These are phyloP conservation scores for Macrobrachium rosenbergii DNA, from an alignment of 1,140 invertebrate genomes.

Conservation along the genomic window DNA sequence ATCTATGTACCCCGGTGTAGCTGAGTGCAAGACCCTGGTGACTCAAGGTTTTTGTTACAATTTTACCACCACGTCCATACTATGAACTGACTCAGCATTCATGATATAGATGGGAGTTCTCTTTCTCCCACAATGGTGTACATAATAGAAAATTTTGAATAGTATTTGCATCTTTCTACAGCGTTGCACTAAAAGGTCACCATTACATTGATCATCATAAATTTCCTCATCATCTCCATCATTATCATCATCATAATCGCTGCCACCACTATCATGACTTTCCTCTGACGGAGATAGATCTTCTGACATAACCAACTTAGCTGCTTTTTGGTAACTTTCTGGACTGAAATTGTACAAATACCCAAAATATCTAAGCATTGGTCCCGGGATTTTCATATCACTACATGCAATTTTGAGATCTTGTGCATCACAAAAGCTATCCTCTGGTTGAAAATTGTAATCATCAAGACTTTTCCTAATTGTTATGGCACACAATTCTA, in stretches of 20 bases:
- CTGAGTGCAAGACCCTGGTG: too few species aligned
- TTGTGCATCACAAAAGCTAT: constrained; percentile 31
- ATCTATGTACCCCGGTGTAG: constrained; percentile 22
- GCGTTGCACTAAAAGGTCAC: constrained; percentile 10
- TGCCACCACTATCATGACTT: background rate
- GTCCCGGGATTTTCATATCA: constrained; percentile 27
- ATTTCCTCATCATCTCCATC: background rate
- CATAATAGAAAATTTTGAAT: constrained; percentile 10
- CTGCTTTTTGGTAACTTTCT: constrained; percentile 11
- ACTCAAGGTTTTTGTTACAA: too few species aligned
- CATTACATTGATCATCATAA: background rate
- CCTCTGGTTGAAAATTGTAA: constrained; percentile 2
- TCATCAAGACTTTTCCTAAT: constrained; percentile 23
- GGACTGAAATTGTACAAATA: constrained; percentile 37
- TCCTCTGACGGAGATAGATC: background rate
- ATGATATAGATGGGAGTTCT: constrained; percentile 25
- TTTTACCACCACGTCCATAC: too few species aligned
- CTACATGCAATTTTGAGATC: constrained; percentile 25
- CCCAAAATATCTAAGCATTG: constrained; percentile 21
- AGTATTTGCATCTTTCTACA: constrained; percentile 32
- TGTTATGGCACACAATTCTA: constrained; percentile 1
- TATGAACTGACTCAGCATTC: constrained; percentile 25
- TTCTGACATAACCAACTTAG: background rate
- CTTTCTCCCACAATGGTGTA: constrained; percentile 15
- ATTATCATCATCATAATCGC: constrained; percentile 4